phyloP scores from a whole-genome alignment of 2,113 vertebrate species.

The Coptodon bakossiorum region DNA sequence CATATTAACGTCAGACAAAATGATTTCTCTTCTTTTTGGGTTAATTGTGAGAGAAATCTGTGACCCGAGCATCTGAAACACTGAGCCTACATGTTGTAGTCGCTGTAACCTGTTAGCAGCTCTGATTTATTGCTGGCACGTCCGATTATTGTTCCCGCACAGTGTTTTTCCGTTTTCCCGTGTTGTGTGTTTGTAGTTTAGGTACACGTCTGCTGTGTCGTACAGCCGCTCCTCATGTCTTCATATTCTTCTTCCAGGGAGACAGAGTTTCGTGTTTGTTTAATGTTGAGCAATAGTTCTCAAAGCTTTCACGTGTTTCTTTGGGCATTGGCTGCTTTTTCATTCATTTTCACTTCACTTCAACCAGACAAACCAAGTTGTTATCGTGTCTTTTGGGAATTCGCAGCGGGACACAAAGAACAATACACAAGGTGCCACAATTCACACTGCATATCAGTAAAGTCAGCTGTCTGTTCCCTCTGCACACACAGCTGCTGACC shows the following conservation, averaged over 20 bases:
- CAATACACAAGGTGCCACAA: neutral
- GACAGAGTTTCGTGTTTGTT: neutral
- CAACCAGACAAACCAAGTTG: neutral
- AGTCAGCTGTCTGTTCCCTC: neutral
- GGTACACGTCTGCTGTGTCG: neutral
- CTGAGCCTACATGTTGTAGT: neutral
- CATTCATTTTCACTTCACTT: neutral
- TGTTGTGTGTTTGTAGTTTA: neutral
- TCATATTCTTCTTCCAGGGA: neutral
- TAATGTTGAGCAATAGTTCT: neutral
- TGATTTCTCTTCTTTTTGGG: neutral
- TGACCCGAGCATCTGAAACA: neutral
- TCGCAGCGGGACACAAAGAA: accelerated
- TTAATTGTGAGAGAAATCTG: neutral
- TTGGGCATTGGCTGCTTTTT: neutral
- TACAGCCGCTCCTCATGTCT: neutral
- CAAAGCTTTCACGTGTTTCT: neutral
- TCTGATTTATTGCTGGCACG: neutral
- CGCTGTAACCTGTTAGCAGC: neutral
- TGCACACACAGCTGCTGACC: neutral
- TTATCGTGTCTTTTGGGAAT: neutral
- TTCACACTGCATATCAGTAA: neutral
- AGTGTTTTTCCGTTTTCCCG: neutral
- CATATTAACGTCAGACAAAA: neutral
- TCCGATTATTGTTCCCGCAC: neutral